Base-by-base conservation (phyloP, 2,113 vertebrate species). In the Deroptyus accipitrinus region DNA sequence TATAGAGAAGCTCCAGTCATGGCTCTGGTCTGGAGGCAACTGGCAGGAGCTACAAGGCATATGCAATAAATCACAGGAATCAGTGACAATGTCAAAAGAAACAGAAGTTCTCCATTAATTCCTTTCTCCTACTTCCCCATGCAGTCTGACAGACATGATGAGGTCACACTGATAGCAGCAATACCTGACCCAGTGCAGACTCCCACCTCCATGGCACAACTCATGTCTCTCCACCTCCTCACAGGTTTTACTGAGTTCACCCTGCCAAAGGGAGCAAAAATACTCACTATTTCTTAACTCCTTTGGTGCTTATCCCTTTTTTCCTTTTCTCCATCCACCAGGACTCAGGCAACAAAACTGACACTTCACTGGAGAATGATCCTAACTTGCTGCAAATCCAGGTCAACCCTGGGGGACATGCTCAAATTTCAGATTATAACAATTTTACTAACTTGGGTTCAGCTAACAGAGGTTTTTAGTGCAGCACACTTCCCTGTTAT, bases 121-220 rank as follows among this genome's bases (percentile, higher is more conserved):
- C 35, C 30, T 37, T n/a, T 28, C 35, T 79, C 10, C 39, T 51
- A 23, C 41, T n/a, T 64, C 28, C 23, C 37, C 42, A 39, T n/a
- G 20, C 0, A 3, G 31, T 44, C 17, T 10, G 3, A 9, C 17
- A 70, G 16, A 39, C 19, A 13, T 0, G 12, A 13, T 1, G 11
- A 31, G 17, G 23, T 18, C 30, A 5, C 63, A 1, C 1, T 11
- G n/a, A 15, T 4, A 30, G 33, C 7, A 7, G 19, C 1, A 2
- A 22, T 6, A 37, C n/a, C 44, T 9, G 11, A 23, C 33, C 11
- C 19, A 3, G 25, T 0, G 9, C 41, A 15, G 24, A 2, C 0
- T 54, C 52, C n/a, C 35, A 39, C 11, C 9, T 67, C n/a, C 20
- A 11, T 1, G 28, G 33, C 52, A 37, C 74, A 41, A 6, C 35